phyloP scores from a whole-genome alignment of 1,140 invertebrate species.

The Aphelenchoides fujianensis region DNA sequence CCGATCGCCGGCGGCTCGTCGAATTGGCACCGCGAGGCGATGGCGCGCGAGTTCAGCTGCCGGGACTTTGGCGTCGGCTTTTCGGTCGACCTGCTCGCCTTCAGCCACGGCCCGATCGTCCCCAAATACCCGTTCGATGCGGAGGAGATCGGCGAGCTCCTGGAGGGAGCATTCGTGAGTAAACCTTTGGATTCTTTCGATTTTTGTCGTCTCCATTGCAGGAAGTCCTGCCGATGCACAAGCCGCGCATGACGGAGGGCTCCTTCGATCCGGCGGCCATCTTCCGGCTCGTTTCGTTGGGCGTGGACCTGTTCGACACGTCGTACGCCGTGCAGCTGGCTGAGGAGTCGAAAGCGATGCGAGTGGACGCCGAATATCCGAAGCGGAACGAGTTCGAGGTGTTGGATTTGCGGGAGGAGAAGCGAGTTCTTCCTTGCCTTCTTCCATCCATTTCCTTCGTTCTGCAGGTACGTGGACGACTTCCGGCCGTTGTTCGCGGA shows the following conservation, averaged over 20 bases:
- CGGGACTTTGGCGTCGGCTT: slow-evolving; percentile 21
- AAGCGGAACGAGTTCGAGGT: slow-evolving; percentile 22
- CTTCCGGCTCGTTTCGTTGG: slow-evolving; percentile 27
- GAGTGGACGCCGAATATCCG: slow-evolving; percentile 40
- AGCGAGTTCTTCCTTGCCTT: slow-evolving; percentile 64
- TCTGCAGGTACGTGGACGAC: slow-evolving; percentile 47
- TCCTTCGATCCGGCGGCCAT: slow-evolving; percentile 40
- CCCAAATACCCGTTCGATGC: slow-evolving; percentile 19
- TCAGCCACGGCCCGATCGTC: background rate
- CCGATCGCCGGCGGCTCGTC: background rate
- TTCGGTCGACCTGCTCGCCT: slow-evolving; percentile 21
- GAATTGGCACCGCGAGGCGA: slow-evolving; percentile 9
- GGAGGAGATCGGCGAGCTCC: slow-evolving; percentile 21
- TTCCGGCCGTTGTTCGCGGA: slow-evolving; percentile 36
- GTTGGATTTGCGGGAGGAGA: slow-evolving; percentile 47
- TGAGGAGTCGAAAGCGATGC: slow-evolving; percentile 35
- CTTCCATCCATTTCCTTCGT: slow-evolving; percentile 43
- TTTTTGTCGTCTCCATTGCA: slow-evolving; percentile 23
- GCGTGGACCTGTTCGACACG: slow-evolving; percentile 41
- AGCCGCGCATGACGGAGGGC: slow-evolving; percentile 30
- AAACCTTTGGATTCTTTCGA: slow-evolving; percentile 8
- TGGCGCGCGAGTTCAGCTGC: background rate
- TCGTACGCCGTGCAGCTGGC: slow-evolving; percentile 32
- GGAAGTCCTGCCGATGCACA: slow-evolving; percentile 10
- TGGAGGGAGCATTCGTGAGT: slow-evolving; percentile 22